These are phyloP conservation scores for Malurus splendens DNA, from an alignment of 2,797 vertebrate genomes.

Conservation along the genomic window DNA sequence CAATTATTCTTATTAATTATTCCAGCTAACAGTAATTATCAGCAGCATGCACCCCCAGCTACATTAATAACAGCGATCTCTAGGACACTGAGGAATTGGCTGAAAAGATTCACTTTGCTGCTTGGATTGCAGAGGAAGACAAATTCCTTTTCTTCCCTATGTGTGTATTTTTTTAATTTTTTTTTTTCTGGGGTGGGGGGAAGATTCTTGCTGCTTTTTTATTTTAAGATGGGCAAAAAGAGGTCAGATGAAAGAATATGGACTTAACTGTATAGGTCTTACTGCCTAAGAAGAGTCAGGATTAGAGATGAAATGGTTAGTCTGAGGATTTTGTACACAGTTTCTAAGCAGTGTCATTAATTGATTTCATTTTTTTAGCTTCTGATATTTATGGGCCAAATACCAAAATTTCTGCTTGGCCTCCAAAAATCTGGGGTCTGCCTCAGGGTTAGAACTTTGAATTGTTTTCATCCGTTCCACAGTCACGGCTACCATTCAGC, in stretches of 20 bases:
- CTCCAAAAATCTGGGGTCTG: constrained; percentile 26
- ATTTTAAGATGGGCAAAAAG: background rate
- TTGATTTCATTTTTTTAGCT: background rate
- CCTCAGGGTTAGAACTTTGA: constrained; percentile 1
- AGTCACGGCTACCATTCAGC: background rate
- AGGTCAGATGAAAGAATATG: background rate
- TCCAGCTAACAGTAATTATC: constrained; percentile 80
- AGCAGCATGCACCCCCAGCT: constrained; percentile 74
- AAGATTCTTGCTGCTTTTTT: background rate
- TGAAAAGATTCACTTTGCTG: constrained; percentile 64
- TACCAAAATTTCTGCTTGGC: constrained; percentile 34
- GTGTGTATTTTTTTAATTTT: background rate
- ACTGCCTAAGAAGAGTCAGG: background rate
- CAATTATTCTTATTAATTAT: constrained; percentile 84
- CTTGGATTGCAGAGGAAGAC: constrained; percentile 53
- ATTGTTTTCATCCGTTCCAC: background rate
- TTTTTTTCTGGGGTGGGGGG: background rate
- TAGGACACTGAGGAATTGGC: constrained; percentile 73
- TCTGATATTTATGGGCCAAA: constrained; percentile 50
- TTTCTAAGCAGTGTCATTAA: background rate
- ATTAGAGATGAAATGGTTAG: background rate
- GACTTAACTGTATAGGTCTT: background rate
- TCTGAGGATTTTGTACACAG: background rate
- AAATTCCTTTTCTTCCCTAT: constrained; percentile 40
- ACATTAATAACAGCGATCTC: constrained; percentile 77